Evolutionary conservation across 2,113 vertebrate genomes (phyloP), one percentile per base, ranked within the genome.

Genomic region (Gadus chalcogrammus): DNA sequence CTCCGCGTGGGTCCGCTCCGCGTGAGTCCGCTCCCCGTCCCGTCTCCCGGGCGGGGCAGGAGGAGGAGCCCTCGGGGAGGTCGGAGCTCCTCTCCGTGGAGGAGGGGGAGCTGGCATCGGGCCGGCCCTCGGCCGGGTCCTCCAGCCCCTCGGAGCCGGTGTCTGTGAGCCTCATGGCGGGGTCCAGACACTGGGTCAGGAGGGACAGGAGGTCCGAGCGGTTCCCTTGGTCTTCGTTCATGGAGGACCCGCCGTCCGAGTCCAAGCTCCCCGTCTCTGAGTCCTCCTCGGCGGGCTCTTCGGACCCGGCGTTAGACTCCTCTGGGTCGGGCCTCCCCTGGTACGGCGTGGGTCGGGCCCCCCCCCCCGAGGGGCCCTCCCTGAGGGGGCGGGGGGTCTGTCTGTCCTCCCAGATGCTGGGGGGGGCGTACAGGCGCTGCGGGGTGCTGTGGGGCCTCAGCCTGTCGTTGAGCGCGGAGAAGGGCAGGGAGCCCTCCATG

Each of bases 401-500:
- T 58, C 68, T 71, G n/a, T 70, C 72, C 27, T 87, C 86, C 70
- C 89, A 4, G 8, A 76, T 69, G 76, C 4, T 73, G 35, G 89
- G 78, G 4, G 85, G 74, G 5, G 79, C 77, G 76, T 72, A 72
- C 27, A 88, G 63, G 64, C 70, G 74, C 0, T 85, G 70, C 7
- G n/a, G 85, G 69, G 31, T 24, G 52, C 31, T 78, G 67, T 69
- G 0, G 8, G 15, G 64, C 28, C 67, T 81, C 75, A 88, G 64
- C 59, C 60, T 81, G 68, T 83, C 80, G 6, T 86, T 85, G 38
- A 90, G 76, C 17, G 22, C 13, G 0, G 84, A 87, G 75, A 88
- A 88, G 11, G 80, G 18, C 31, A 75, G 59, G 24, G 35, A 58
- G 62, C 64, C 78, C 16, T 86, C 82, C 90, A 91, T 91, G 75